Evolutionary conservation across 2,888 invertebrate genomes (phyloP), one percentile per base, ranked within the genome.

Genomic region (Acleris literana): DNA sequence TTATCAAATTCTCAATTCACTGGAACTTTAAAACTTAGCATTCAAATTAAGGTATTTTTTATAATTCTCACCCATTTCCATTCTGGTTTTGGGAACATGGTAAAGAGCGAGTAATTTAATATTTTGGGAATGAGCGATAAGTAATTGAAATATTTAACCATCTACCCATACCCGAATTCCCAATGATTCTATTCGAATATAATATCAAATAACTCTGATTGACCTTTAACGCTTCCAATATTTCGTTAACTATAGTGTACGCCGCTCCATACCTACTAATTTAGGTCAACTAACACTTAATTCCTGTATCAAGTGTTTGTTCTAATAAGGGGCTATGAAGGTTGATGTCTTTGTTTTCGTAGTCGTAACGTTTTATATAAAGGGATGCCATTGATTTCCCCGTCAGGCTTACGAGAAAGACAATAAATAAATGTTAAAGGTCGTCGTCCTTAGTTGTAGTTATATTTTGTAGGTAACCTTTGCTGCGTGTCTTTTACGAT

Each of bases 181-280:
- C 4, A 44, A 44, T 5, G 0, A 5, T 49, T 49, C 17, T 11
- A 49, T 49, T 17, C 9, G 17, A 49, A 7, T 20, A 20, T 49
- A 17, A 20, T 49, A 17, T 17, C 49, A 16, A 44, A 13, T 29
- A 11, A 39, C 33, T 18, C 56, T 56, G 56, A 46, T 57, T 57
- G 57, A 57, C 57, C 57, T 57, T 57, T 57, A 25, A 46, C 43
- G 56, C 57, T 44, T 57, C 46, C 57, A 57, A 46, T 57, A 25
- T 46, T 62, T 62, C 16, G 22, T 54, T 54, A 46, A 46, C 22
- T 33, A 44, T n/a, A 5, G n/a, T 18, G 52, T 25, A 13, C 53
- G 53, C 53, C 53, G 44, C 44, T 43, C 13, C 22, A 22, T n/a
- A 54, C n/a, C n/a, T n/a, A n/a, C 11, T 11, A 39, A 56, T 44